Percentiles rank a stretch among this genome's conserved stretches.
Evolutionary conservation across 2,797 vertebrate species (phyloP).

Genomic region (Percopsis omiscomaycus): DNA sequence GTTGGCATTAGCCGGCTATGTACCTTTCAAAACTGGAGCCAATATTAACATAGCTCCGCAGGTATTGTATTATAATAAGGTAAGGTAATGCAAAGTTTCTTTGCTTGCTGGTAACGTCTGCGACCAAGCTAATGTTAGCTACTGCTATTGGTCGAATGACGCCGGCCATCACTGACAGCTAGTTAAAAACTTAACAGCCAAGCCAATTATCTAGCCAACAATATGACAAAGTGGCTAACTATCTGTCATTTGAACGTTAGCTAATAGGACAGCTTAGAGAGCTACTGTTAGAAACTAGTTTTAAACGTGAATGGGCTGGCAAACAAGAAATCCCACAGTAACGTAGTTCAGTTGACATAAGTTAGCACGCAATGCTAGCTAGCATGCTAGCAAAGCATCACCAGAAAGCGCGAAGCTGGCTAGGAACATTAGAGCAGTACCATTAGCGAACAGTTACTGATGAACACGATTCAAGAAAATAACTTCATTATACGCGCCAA

Average conservation of each 20-base stretch:
- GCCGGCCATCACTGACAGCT: constrained; percentile 66
- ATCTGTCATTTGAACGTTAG: neutral
- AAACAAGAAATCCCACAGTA: constrained; percentile 9
- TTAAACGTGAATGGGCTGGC: constrained; percentile 24
- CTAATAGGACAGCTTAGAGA: neutral
- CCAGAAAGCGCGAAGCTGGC: constrained; percentile 71
- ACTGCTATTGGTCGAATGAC: constrained; percentile 53
- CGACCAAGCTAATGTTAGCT: constrained; percentile 60
- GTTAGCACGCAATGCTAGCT: constrained; percentile 53
- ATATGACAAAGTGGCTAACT: constrained; percentile 33
- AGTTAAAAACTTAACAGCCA: constrained; percentile 66
- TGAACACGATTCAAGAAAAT: constrained; percentile 1
- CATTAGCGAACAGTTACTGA: constrained; percentile 51
- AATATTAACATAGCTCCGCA: constrained; percentile 26
- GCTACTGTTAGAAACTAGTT: neutral
- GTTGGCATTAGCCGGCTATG: constrained; percentile 9
- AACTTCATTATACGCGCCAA: constrained; percentile 1
- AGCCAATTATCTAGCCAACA: constrained; percentile 47
- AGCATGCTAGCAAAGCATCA: constrained; percentile 50
- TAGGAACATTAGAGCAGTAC: constrained; percentile 39
- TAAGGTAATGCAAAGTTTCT: constrained; percentile 57
- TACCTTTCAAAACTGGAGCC: constrained; percentile 24
- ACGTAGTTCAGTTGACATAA: constrained; percentile 31
- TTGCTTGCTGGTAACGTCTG: constrained; percentile 41
- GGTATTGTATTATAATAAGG: constrained; percentile 46